phyloP scores from a whole-genome alignment of 2,888 invertebrate genomes.

The Labia minor region DNA sequence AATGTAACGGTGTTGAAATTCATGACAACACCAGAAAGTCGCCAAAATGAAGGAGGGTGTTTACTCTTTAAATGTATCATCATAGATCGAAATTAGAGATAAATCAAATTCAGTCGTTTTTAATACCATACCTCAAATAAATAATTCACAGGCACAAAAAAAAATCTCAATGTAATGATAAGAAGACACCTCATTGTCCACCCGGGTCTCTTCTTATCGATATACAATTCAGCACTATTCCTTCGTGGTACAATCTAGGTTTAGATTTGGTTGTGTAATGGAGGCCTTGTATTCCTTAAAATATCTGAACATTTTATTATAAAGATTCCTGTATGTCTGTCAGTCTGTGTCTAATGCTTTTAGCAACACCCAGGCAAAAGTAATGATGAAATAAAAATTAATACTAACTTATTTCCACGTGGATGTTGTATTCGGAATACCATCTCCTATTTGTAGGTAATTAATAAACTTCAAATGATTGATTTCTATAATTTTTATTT shows the following conservation, averaged over 20 bases:
- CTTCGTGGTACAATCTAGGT: constrained; percentile 13
- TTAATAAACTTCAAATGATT: constrained; percentile 13
- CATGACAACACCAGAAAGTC: neutral
- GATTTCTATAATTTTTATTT: constrained; percentile 13
- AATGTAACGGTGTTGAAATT: neutral
- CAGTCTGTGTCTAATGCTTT: constrained; percentile 6
- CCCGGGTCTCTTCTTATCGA: neutral
- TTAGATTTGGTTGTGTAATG: constrained; percentile 13
- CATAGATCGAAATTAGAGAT: constrained; percentile 4
- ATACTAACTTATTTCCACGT: constrained; percentile 4
- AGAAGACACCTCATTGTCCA: constrained; percentile 1
- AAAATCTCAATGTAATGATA: constrained; percentile 13
- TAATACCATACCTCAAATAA: neutral
- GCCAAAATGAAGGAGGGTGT: neutral
- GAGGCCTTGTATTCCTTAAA: constrained; percentile 13
- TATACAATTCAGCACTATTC: constrained; percentile 13
- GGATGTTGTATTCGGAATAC: constrained; percentile 4
- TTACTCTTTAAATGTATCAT: constrained; percentile 9
- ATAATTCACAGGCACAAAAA: constrained; percentile 4
- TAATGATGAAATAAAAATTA: neutral
- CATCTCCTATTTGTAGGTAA: constrained; percentile 13
- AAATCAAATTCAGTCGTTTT: neutral
- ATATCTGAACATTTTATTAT: neutral
- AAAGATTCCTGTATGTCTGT: constrained; percentile 4
- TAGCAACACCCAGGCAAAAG: constrained; percentile 13